Conservation (phyloP, 2,113 vertebrate genomes). For the Paratilapia polleni region DNA sequence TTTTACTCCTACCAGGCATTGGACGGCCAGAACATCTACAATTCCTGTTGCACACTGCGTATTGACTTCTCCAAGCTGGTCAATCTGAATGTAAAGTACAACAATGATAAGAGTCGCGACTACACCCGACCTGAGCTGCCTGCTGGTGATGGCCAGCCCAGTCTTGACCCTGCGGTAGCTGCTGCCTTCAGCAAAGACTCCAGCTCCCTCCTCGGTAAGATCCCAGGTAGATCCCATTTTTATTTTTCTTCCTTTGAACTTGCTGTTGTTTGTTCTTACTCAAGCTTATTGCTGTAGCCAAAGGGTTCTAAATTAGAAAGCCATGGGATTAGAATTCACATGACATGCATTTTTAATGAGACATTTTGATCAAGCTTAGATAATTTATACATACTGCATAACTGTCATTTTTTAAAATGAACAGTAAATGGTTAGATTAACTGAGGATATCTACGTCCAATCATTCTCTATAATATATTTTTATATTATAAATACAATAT, state of each 20-base stretch:
- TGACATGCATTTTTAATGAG: background rate
- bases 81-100: conserved; percentile 99
- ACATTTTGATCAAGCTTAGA: background rate
- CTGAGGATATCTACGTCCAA: background rate
- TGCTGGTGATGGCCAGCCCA: conserved; percentile 93
- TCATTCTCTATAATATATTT: background rate
- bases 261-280: background rate
- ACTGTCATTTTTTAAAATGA: no score
- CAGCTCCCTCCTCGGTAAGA: conserved; percentile 94
- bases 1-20: conserved; percentile 81
- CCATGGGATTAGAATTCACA: background rate
- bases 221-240: conserved; percentile 78
- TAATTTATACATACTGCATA: no score
- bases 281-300: no score
- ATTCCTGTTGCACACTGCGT: conserved; percentile 96
- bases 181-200: conserved; percentile 95
- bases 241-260: conserved; percentile 16
- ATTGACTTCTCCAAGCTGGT: conserved; percentile 99
- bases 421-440: background rate
- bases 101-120: conserved; percentile 98
- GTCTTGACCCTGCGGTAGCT: conserved; percentile 88
- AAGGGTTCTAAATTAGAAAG: background rate
- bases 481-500: no score
- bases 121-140: conserved; percentile 97
- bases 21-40: conserved; percentile 98